These are phyloP conservation scores for Mixornis gularis DNA, from an alignment of 2,113 vertebrate genomes.

Conservation along the genomic window DNA sequence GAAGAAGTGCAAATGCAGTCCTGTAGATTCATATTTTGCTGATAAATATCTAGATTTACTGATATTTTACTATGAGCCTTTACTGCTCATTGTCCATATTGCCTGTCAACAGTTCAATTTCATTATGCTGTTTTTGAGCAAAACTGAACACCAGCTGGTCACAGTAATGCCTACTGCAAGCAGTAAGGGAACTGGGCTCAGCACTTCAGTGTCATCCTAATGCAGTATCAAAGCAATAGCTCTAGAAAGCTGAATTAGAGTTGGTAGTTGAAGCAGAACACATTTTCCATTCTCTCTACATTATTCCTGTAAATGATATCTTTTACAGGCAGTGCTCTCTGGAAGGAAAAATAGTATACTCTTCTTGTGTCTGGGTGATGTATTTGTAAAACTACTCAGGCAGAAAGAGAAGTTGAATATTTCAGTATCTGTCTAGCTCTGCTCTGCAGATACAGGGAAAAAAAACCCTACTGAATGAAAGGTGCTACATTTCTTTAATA, in stretches of 20 bases:
- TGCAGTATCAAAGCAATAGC: neutral
- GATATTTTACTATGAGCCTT: neutral
- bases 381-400: conserved; percentile 46
- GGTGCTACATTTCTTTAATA: neutral
- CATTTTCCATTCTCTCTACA: conserved; percentile 26
- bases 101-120: neutral
- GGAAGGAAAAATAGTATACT: conserved; percentile 19
- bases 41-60: neutral
- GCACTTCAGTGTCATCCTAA: neutral
- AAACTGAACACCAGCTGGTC: neutral
- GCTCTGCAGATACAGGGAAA: neutral
- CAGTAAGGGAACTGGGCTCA: neutral
- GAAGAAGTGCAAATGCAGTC: neutral
- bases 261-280: conserved; percentile 26
- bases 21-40: neutral
- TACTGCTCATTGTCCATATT: neutral
- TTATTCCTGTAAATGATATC: conserved; percentile 19
- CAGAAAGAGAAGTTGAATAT: conserved; percentile 34
- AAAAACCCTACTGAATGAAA: neutral
- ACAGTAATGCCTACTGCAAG: neutral
- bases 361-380: neutral
- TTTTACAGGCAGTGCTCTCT: conserved; percentile 5
- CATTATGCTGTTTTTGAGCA: neutral
- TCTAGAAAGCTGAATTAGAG: conserved; percentile 22
- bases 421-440: conserved; percentile 21